Base-by-base conservation (phyloP, 2,797 vertebrate species). In the Australoheros facetus region DNA sequence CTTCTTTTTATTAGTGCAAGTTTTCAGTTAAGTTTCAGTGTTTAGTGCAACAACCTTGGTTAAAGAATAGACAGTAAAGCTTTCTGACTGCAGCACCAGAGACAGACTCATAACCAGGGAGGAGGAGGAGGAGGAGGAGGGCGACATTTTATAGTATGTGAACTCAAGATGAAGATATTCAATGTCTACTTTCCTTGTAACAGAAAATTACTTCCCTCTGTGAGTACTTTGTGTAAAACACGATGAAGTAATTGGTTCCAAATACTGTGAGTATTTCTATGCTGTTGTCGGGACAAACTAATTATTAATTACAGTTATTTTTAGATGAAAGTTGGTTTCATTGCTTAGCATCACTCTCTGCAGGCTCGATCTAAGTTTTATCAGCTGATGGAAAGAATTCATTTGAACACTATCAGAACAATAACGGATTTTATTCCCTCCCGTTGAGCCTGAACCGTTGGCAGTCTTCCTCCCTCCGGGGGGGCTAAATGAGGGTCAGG, bases 401-500 rank as follows among this genome's bases (percentile, higher is more conserved):
- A 34, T 83, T 32, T 3, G 23, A 89, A 79, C 32, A 56, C 10
- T 26, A 60, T 75, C 71, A 71, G 70, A 70, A 70, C 69, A 84
- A 73, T 51, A 72, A 60, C 56, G 13, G 28, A 51, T 74, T 69
- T 62, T 58, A 32, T 23, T 0, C 37, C 53, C 71, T 57, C 70
- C 37, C 66, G 69, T 90, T 91, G 82, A 89, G 81, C 87, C 86
- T 85, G 73, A 85, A 28, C 79, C 37, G 79, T 85, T 62, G 51
- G 80, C 77, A 54, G 75, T 71, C 78, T 82, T 77, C 56, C 53
- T 93, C 93, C 93, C 93, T 78, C 57, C 75, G 92, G 91, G 92
- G 92, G 83, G 83, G 85, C 73, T 58, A 86, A 74, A 82, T 23
- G 90, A 83, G 72, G 91, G 93, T 94, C 88, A 87, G 71, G 70